Conservation (phyloP, 1,140 invertebrate genomes). For the Portunus trituberculatus region DNA sequence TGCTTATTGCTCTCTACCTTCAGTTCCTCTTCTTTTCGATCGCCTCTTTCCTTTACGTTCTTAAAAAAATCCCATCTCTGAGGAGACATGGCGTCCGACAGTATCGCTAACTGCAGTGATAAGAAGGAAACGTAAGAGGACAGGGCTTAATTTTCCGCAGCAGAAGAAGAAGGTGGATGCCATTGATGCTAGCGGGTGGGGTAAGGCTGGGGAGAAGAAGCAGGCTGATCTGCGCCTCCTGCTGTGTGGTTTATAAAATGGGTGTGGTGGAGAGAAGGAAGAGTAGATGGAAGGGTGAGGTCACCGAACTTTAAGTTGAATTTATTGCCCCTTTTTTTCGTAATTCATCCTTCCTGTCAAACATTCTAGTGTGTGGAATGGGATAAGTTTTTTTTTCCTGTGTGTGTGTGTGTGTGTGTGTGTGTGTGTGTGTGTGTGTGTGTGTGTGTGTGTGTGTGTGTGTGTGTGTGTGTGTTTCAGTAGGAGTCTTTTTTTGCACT, state of each 20-base stretch:
- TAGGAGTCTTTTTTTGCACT: too few species aligned
- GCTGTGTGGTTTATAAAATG: background rate
- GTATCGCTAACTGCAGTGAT: slow-evolving; percentile 29
- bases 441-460: too few species aligned
- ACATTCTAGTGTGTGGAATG: too few species aligned
- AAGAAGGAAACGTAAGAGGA: slow-evolving; percentile 57
- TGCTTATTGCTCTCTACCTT: background rate
- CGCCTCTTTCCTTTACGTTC: background rate
- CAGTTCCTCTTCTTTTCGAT: background rate
- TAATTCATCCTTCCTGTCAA: background rate
- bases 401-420: too few species aligned
- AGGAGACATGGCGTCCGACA: background rate
- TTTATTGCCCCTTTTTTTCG: background rate
- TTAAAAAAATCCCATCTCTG: background rate
- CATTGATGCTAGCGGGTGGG: slow-evolving; percentile 39
- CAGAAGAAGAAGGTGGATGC: slow-evolving; percentile 38
- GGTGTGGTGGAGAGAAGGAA: background rate
- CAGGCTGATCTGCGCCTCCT: background rate
- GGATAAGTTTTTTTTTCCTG: background rate
- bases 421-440: too few species aligned
- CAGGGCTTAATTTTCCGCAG: slow-evolving; percentile 63
- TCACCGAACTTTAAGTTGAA: background rate
- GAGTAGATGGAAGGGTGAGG: background rate
- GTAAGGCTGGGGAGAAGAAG: slow-evolving; percentile 27
- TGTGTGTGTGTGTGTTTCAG: slow-evolving; percentile 22